Conservation (phyloP, 1,140 invertebrate genomes). For the Drosophila bocki region DNA sequence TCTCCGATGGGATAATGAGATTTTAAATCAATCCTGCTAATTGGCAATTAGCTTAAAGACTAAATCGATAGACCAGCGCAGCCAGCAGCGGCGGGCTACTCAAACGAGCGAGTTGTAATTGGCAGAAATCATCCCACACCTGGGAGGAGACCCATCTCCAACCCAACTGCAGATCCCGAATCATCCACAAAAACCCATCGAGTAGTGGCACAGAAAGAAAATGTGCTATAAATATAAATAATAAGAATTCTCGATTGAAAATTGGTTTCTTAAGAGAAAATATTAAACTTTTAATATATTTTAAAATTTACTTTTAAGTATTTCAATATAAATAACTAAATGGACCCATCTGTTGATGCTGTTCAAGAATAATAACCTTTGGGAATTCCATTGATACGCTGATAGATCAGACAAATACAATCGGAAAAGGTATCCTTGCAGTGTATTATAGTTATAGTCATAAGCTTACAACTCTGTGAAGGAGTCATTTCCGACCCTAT, state of each 20-base stretch:
- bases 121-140: conserved; percentile 20
- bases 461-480: too few relatives aligned
- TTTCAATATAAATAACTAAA: not conserved
- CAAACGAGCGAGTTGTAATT: conserved; percentile 21
- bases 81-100: not conserved
- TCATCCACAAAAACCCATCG: not conserved
- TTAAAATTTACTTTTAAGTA: too few relatives aligned
- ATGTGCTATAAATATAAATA: not conserved
- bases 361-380: not conserved
- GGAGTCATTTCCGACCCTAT: too few relatives aligned
- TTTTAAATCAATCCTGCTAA: conserved; percentile 39
- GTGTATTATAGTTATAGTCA: too few relatives aligned
- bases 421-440: too few relatives aligned
- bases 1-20: conserved; percentile 29
- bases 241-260: too few relatives aligned
- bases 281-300: too few relatives aligned
- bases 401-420: too few relatives aligned
- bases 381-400: too few relatives aligned
- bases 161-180: conserved; percentile 9
- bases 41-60: conserved; percentile 28
- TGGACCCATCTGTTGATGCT: not conserved
- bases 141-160: not conserved
- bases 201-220: not conserved
- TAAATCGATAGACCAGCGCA: not conserved
- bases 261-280: too few relatives aligned